Percentiles rank a stretch among this genome's conserved stretches.
Conservation (phyloP, 2,113 vertebrate species). For the Aptenodytes forsteri region DNA sequence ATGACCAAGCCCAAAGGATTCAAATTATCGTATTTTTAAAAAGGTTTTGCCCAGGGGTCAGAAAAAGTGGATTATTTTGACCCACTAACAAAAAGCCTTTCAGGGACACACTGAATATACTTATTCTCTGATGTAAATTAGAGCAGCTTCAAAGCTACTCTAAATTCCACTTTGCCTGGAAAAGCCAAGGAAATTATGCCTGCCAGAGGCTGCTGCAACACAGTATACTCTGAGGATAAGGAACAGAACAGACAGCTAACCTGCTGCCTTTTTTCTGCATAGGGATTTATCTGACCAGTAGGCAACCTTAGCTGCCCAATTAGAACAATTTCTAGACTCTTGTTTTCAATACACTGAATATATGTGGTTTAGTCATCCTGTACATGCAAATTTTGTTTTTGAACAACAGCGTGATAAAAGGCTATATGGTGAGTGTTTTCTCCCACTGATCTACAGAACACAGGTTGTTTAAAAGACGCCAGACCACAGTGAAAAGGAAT, state of each 20-base stretch:
- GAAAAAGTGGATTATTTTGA: neutral
- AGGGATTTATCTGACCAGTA: neutral
- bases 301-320: neutral
- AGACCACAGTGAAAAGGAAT: neutral
- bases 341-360: neutral
- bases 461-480: neutral
- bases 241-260: neutral
- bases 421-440: neutral
- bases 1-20: neutral
- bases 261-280: neutral
- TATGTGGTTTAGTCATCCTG: neutral
- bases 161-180: neutral
- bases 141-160: neutral
- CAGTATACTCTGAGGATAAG: neutral
- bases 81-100: neutral
- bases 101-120: neutral
- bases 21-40: neutral
- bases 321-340: neutral
- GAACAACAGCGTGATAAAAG: neutral
- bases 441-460: neutral
- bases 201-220: neutral
- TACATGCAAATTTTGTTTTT: neutral
- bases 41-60: neutral
- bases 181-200: neutral
- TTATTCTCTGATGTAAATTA: constrained; percentile 1